Percentiles rank a stretch among this genome's conserved stretches.
Evolutionary conservation across 2,113 vertebrate species (phyloP).

Genomic region (Panthera tigris): DNA sequence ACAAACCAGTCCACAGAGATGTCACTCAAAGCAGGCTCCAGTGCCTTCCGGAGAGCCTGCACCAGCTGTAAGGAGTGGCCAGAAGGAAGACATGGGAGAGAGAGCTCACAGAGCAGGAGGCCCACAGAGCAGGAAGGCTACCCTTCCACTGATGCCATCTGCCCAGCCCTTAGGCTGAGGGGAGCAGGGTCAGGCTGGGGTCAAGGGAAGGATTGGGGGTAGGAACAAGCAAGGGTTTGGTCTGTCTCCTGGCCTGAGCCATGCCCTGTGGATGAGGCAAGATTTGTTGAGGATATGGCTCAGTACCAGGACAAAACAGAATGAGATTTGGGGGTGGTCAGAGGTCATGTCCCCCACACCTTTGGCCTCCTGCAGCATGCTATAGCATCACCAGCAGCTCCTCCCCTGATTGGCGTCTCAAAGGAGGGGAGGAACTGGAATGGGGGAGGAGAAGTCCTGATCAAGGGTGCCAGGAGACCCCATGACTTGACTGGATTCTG

Average conservation of each 20-base stretch:
- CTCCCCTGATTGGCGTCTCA: background rate
- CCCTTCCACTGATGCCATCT: background rate
- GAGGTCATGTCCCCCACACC: background rate
- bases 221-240: background rate
- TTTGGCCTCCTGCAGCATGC: background rate
- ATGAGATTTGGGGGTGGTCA: background rate
- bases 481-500: background rate
- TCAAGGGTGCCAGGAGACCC: background rate
- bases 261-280: background rate
- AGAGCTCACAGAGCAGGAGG: background rate
- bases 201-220: background rate
- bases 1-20: constrained; percentile 98
- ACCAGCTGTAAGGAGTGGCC: constrained; percentile 87
- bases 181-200: background rate
- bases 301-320: background rate
- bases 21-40: constrained; percentile 96
- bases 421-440: background rate
- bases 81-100: background rate
- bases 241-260: constrained; percentile 19
- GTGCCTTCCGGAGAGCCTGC: constrained; percentile 94
- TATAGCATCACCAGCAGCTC: background rate
- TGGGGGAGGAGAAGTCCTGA: background rate
- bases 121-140: background rate
- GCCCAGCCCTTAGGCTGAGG: background rate
- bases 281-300: background rate